Evolutionary conservation across 2,797 vertebrate genomes (phyloP).

Genomic region (Neopelma chrysocephalum): DNA sequence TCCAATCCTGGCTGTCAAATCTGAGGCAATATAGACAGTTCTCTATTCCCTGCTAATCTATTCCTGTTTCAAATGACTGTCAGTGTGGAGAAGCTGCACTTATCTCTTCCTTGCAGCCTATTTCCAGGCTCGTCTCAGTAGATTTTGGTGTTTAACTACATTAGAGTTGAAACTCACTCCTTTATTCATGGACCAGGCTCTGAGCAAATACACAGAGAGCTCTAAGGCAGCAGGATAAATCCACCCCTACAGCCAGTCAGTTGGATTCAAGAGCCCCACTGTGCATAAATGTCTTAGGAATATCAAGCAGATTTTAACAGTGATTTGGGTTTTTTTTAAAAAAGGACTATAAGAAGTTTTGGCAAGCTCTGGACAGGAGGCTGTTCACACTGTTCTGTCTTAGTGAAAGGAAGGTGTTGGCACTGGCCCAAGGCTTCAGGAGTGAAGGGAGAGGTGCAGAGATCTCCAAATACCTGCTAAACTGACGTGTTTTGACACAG

Average conservation of each 20-base stretch:
- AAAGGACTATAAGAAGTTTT: background rate
- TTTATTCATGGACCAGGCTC: background rate
- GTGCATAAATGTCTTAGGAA: background rate
- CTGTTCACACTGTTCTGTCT: rapidly evolving
- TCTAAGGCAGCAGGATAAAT: background rate
- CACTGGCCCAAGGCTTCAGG: background rate
- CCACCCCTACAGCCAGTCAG: background rate
- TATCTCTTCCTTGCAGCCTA: background rate
- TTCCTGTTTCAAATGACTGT: background rate
- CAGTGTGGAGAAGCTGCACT: background rate
- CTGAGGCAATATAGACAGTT: background rate
- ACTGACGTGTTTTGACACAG: background rate
- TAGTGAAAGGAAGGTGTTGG: background rate
- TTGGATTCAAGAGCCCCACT: background rate
- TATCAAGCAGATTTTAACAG: background rate
- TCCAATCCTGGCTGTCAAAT: background rate
- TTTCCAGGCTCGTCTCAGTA: background rate
- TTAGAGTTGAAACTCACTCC: background rate
- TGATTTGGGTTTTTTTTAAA: background rate
- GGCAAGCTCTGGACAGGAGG: background rate
- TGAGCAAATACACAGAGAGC: background rate
- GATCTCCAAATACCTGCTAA: background rate
- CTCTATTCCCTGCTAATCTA: background rate
- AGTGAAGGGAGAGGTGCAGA: background rate
- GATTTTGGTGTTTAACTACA: background rate